Base-by-base conservation (phyloP, 2,888 invertebrate species). In the Sarcophaga variegata region DNA sequence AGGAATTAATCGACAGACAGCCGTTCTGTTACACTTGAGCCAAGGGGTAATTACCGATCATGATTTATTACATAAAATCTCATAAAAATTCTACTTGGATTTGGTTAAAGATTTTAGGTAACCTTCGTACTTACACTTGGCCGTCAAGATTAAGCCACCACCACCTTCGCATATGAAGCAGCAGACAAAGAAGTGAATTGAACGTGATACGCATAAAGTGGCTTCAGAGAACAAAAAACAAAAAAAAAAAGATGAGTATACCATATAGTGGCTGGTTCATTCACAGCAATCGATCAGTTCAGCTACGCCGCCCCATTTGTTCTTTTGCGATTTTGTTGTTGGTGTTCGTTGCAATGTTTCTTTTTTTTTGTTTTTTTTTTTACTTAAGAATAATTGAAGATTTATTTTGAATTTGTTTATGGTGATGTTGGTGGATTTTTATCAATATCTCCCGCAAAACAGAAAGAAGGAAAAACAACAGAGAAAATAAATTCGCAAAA, bases 41-140 rank as follows among this genome's bases (percentile, higher is more conserved):
- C 93, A 91, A 92, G 90, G 93, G 92, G 92, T 93, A 92, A 93
- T 93, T 93, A 92, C 92, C 90, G 91, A 90, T 89, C 91, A 92
- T 93, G 93, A 93, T 93, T 93, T 93, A 93, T 93, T 89, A 85
- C 81, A 86, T 77, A 78, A 87, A 82, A 81, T 79, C 83, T 85
- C 80, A 85, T 83, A 83, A 83, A 37, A 82, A 80, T 82, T 82
- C 72, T 80, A 71, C 54, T 54, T 27, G 60, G 75, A 74, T 71
- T 66, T 75, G 20, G 59, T 76, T 76, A 77, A 66, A 69, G 83
- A 81, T 37, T 70, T 20, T 54, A 8, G 71, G 66, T 84, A 77
- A 76, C 69, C 78, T 81, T 81, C 64, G 72, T 25, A 83, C 70
- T 83, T 84, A 81, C 60, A 85, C 47, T n/a, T 64, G 37, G n/a